phyloP scores from a whole-genome alignment of 2,797 vertebrate species.

The Ambastaia sidthimunki region DNA sequence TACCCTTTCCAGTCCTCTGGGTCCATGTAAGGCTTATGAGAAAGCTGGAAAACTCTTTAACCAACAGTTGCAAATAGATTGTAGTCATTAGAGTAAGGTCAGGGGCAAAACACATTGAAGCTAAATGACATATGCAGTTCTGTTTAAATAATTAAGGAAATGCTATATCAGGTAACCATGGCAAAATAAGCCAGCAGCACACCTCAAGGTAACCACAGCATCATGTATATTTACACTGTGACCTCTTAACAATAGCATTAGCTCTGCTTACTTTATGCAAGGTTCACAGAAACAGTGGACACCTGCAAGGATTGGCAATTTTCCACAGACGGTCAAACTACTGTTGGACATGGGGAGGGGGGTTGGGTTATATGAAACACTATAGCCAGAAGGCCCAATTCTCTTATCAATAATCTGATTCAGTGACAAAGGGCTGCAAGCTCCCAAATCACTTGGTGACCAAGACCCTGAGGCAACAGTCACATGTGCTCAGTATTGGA shows the following conservation, averaged over 20 bases:
- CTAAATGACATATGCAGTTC: constrained; percentile 42
- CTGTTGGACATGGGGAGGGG: constrained; percentile 25
- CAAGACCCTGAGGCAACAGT: constrained; percentile 44
- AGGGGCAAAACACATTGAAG: constrained; percentile 7
- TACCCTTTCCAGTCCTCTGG: neutral
- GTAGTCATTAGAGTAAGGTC: neutral
- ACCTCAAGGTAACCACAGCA: constrained; percentile 32
- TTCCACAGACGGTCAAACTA: constrained; percentile 25
- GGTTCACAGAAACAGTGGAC: constrained; percentile 42
- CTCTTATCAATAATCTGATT: constrained; percentile 56
- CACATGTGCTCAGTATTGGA: constrained; percentile 52
- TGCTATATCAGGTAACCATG: constrained; percentile 38
- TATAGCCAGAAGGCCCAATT: constrained; percentile 41
- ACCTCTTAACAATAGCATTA: constrained; percentile 41
- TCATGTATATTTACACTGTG: constrained; percentile 40
- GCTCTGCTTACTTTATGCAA: constrained; percentile 32
- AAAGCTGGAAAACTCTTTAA: constrained; percentile 11
- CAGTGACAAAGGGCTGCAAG: constrained; percentile 48
- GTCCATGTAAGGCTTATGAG: neutral
- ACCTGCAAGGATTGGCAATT: constrained; percentile 38
- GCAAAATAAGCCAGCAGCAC: constrained; percentile 26
- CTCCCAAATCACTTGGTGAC: constrained; percentile 43
- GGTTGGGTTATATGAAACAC: constrained; percentile 47
- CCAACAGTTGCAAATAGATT: neutral
- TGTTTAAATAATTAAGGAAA: constrained; percentile 52